phyloP scores from a whole-genome alignment of 2,113 vertebrate genomes.

The Otocyon megalotis region DNA sequence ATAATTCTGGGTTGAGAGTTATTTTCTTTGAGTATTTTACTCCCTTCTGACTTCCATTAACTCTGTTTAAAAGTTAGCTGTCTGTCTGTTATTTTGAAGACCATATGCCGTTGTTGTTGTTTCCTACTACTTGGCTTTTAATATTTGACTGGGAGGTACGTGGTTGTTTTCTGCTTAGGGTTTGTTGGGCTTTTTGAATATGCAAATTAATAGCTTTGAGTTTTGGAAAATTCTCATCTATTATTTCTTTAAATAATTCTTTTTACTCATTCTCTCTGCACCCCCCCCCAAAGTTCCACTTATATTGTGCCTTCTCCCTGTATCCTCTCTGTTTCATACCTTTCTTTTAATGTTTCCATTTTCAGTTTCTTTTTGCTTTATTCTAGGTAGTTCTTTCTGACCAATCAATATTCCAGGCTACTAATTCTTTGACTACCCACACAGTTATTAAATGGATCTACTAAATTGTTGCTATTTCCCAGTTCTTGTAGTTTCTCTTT shows the following conservation, averaged over 20 bases:
- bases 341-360: not conserved
- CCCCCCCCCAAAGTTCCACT: not conserved
- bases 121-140: not conserved
- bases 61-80: constrained; percentile 11
- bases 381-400: not conserved
- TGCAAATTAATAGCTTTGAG: constrained; percentile 38
- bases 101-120: not conserved
- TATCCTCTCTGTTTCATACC: not conserved
- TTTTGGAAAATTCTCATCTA: not conserved
- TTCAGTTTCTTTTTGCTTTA: constrained; percentile 35
- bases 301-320: not conserved
- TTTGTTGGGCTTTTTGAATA: not conserved
- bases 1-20: not conserved
- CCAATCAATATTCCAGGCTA: not conserved
- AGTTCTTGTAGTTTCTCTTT: not conserved
- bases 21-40: constrained; percentile 25
- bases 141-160: not conserved
- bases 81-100: constrained; percentile 2
- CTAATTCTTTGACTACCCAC: not conserved
- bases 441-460: not conserved
- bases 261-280: not conserved
- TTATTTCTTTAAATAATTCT: constrained; percentile 46
- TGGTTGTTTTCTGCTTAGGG: not conserved
- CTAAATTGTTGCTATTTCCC: constrained; percentile 8
- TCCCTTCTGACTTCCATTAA: not conserved